A percentile compares a stretch with the other conserved stretches of the same genome.
Evolutionary conservation across 2,888 invertebrate genomes (phyloP).

Genomic region (Euzetes globulus): DNA sequence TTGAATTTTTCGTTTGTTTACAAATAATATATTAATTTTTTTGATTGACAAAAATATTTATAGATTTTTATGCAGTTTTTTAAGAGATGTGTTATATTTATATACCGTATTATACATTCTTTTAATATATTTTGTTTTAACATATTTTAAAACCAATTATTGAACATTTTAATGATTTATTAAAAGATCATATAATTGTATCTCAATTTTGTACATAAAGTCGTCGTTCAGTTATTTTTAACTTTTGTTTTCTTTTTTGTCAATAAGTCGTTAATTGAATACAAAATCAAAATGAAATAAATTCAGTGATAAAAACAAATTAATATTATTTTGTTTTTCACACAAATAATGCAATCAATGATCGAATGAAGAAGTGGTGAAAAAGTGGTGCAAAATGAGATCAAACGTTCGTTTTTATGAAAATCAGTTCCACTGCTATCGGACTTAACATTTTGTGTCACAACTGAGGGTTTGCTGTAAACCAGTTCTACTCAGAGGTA

Average conservation of each 20-base stretch:
- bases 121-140: background rate
- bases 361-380: background rate
- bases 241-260: background rate
- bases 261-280: background rate
- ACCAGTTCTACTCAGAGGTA: constrained; percentile 41
- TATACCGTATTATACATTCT: background rate
- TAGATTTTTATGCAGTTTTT: constrained; percentile 7
- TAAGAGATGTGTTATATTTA: background rate
- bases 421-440: background rate
- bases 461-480: constrained; percentile 17
- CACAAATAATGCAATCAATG: background rate
- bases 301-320: background rate
- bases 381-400: background rate
- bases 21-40: background rate
- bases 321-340: background rate
- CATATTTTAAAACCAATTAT: background rate
- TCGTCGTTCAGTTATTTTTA: background rate
- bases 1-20: background rate
- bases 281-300: background rate
- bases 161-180: background rate
- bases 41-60: background rate
- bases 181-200: background rate
- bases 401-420: background rate
- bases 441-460: constrained; percentile 15
- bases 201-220: background rate